Percentiles rank a stretch among this genome's conserved stretches.
Conservation (phyloP, 2,888 invertebrate genomes). For the Lepidochrysops patricia region DNA sequence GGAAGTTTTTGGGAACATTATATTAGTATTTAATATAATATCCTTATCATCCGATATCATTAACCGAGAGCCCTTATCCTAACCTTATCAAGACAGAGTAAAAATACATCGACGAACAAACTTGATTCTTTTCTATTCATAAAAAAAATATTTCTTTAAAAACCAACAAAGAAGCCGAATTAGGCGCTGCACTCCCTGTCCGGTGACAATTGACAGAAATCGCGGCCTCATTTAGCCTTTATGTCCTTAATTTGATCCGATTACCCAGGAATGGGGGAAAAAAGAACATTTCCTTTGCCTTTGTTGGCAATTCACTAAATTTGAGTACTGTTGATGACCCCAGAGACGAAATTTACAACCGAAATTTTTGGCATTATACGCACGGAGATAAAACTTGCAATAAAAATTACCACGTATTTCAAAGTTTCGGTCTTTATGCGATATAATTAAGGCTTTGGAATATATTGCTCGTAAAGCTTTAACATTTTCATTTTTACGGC, state of each 20-base stretch:
- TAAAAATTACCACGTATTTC: not conserved
- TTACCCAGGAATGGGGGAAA: constrained; percentile 40
- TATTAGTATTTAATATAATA: too few species aligned
- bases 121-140: not conserved
- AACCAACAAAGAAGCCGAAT: constrained; percentile 26
- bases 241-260: constrained; percentile 59
- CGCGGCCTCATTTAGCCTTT: constrained; percentile 57
- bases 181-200: constrained; percentile 23
- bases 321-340: constrained; percentile 36
- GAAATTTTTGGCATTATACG: constrained; percentile 20
- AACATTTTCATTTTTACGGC: not conserved
- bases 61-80: too few species aligned
- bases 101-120: not conserved
- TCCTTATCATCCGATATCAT: too few species aligned
- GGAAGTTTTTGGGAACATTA: too few species aligned
- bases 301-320: constrained; percentile 46
- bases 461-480: not conserved
- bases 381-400: constrained; percentile 1
- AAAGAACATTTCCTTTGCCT: constrained; percentile 44
- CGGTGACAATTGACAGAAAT: constrained; percentile 48
- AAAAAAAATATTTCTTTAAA: constrained; percentile 12
- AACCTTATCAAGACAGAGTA: not conserved
- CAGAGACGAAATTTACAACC: constrained; percentile 22
- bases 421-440: constrained; percentile 1
- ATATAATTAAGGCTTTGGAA: not conserved